phyloP scores from a whole-genome alignment of 1,140 invertebrate species.

The Danaus melanippus region DNA sequence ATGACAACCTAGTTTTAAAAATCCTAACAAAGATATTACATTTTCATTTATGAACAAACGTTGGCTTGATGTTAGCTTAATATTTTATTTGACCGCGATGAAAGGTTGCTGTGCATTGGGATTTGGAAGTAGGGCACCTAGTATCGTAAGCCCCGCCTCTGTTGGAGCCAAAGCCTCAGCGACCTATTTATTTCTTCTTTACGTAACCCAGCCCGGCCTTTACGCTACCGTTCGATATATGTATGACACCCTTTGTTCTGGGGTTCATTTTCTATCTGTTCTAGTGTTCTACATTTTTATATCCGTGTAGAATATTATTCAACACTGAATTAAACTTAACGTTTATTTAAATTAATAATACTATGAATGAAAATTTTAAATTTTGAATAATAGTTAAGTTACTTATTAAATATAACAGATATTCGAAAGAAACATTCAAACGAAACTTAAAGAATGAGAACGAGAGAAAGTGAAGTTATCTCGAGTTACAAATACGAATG shows the following conservation, averaged over 20 bases:
- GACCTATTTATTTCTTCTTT: constrained; percentile 51
- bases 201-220: constrained; percentile 32
- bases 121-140: constrained; percentile 52
- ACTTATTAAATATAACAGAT: not conserved
- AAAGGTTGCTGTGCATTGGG: constrained; percentile 34
- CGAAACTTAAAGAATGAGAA: constrained; percentile 20
- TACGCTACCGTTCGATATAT: constrained; percentile 13
- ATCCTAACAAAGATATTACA: too few relatives aligned
- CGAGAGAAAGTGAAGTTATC: constrained; percentile 37
- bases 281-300: not conserved
- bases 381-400: too few relatives aligned
- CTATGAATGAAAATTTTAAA: too few relatives aligned
- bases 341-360: too few relatives aligned
- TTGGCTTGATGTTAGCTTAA: too few relatives aligned
- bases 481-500: constrained; percentile 35
- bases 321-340: not conserved
- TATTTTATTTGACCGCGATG: constrained; percentile 20
- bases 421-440: constrained; percentile 9
- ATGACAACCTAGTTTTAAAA: too few relatives aligned
- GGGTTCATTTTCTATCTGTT: constrained; percentile 12
- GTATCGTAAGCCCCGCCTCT: constrained; percentile 26
- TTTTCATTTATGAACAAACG: too few relatives aligned
- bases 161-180: constrained; percentile 22
- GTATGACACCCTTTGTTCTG: constrained; percentile 10
- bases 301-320: not conserved